Conservation (phyloP, 2,797 vertebrate genomes). For the Spondyliosoma cantharus region DNA sequence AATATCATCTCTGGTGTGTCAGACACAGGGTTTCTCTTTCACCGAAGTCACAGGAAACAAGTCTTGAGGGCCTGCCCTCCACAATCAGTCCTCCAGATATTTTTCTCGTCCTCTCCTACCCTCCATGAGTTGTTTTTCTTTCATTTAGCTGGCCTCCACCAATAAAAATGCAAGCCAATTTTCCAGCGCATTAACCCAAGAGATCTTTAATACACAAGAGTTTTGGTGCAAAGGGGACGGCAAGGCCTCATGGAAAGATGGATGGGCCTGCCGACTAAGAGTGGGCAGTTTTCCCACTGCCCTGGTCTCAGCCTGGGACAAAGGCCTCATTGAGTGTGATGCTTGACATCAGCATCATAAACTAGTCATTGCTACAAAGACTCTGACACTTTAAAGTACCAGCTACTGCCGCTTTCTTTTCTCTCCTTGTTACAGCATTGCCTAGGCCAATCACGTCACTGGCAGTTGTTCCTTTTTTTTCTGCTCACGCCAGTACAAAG, state of each 20-base stretch:
- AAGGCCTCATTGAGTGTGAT: conserved; percentile 99
- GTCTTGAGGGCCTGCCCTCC: conserved; percentile 88
- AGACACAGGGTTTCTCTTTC: conserved; percentile 86
- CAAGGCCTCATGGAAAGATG: conserved; percentile 92
- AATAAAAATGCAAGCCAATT: conserved; percentile 99
- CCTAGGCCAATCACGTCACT: conserved; percentile 86
- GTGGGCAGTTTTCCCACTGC: conserved; percentile 98
- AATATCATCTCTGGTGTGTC: conserved; percentile 88
- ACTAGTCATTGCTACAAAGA: conserved; percentile 97
- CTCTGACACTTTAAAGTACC: conserved; percentile 97
- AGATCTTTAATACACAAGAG: conserved; percentile 94
- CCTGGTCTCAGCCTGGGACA: conserved; percentile 94
- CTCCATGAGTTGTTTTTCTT: conserved; percentile 89
- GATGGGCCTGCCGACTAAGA: conserved; percentile 95
- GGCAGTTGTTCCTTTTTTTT: conserved; percentile 85
- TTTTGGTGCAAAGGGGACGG: conserved; percentile 87
- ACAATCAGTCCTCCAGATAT: conserved; percentile 88
- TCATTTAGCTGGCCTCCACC: conserved; percentile 93
- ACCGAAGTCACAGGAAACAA: conserved; percentile 93
- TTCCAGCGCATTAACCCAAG: conserved; percentile 99
- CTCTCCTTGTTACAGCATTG: conserved; percentile 86
- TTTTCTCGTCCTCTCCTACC: conserved; percentile 82
- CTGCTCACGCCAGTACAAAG: conserved; percentile 82
- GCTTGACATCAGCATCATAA: conserved; percentile 99
- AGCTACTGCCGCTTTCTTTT: conserved; percentile 89